Percentiles rank a stretch among this genome's conserved stretches.
Conservation (phyloP, 2,113 vertebrate species). For the Pandion haliaetus region DNA sequence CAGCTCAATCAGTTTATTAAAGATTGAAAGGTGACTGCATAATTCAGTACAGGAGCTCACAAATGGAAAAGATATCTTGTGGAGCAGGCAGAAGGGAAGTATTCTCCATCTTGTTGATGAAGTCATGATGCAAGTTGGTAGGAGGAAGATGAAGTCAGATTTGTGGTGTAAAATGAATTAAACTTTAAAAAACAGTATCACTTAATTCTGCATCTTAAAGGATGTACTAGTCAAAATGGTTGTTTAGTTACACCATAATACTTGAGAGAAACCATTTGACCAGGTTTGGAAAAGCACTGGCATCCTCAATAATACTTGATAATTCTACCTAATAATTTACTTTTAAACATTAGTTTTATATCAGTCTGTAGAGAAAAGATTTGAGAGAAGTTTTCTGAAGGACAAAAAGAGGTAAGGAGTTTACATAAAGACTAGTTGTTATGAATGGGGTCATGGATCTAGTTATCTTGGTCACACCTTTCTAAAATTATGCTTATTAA, state of each 20-base stretch:
- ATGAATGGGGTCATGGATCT: background rate
- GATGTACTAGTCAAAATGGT: background rate
- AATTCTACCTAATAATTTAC: background rate
- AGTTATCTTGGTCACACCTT: background rate
- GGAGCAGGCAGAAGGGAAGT: background rate
- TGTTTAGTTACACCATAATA: background rate
- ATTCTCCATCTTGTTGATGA: background rate
- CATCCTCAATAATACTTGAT: background rate
- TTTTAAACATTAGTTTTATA: background rate
- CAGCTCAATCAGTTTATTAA: background rate
- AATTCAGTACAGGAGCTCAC: background rate
- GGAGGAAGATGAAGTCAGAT: background rate
- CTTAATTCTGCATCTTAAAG: background rate
- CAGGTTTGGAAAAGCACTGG: background rate
- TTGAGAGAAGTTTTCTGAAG: background rate
- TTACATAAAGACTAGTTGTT: background rate
- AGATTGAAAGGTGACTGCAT: background rate
- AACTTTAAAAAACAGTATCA: background rate
- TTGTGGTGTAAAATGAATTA: background rate
- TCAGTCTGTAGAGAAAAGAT: background rate
- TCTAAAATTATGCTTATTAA: background rate
- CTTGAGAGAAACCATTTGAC: background rate
- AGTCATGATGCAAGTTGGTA: background rate
- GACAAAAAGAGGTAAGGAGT: background rate
- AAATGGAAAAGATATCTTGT: background rate